Percentiles rank a stretch among this genome's conserved stretches.
These are phyloP conservation scores for Tyrannus savana DNA, from an alignment of 2,113 vertebrate genomes.

Conservation along the genomic window DNA sequence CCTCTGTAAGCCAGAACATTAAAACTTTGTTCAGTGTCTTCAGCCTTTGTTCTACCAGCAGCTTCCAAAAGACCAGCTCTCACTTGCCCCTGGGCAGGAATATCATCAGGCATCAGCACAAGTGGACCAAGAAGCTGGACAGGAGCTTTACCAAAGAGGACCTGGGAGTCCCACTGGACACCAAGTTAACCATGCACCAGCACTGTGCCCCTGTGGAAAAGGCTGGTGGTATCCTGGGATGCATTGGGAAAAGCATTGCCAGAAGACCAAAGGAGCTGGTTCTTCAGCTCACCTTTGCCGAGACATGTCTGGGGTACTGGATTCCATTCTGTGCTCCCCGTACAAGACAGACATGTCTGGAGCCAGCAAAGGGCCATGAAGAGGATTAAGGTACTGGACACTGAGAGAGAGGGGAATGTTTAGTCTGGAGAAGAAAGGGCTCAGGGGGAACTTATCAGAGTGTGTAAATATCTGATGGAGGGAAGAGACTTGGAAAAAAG, in stretches of 20 bases:
- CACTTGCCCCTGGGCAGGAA: background rate
- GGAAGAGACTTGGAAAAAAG: background rate
- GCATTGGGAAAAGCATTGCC: background rate
- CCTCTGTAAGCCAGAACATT: background rate
- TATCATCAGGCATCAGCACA: background rate
- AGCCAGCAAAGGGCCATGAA: background rate
- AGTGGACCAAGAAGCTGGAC: background rate
- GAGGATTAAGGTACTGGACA: background rate
- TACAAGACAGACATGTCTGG: background rate
- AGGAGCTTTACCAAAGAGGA: background rate
- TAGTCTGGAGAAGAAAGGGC: background rate
- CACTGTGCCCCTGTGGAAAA: background rate
- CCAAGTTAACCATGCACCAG: accelerated
- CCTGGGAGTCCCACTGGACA: background rate
- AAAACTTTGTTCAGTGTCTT: background rate
- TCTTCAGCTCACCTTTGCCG: background rate
- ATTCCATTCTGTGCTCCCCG: background rate
- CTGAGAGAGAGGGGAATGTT: background rate
- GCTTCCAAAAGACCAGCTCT: background rate
- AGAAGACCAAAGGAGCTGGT: background rate
- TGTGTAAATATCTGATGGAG: background rate
- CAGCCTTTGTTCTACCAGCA: background rate
- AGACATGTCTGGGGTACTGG: background rate
- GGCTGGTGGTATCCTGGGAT: background rate
- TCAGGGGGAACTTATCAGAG: background rate